These are phyloP conservation scores for Camponotus fellah DNA, from an alignment of 2,888 invertebrate species.

Conservation along the genomic window DNA sequence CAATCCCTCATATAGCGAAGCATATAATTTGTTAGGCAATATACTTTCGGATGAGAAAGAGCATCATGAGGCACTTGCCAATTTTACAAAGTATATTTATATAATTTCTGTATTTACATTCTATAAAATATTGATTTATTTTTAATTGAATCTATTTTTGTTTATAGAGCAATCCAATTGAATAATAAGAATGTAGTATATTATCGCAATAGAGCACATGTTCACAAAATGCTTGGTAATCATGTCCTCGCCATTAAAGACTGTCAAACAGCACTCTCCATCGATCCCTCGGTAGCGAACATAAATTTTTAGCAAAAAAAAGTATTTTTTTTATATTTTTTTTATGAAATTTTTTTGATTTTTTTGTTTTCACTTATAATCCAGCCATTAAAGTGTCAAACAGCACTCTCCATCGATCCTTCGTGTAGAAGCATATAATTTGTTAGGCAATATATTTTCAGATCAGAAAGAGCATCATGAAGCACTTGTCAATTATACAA, in stretches of 20 bases:
- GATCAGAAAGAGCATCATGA: constrained; percentile 86
- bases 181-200: constrained; percentile 96
- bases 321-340: too few relatives aligned
- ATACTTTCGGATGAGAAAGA: too few relatives aligned
- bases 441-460: too few relatives aligned
- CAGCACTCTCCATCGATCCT: constrained; percentile 95
- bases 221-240: constrained; percentile 95
- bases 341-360: too few relatives aligned
- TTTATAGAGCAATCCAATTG: constrained; percentile 92
- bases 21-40: too few relatives aligned
- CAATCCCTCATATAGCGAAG: constrained; percentile 91
- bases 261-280: too few relatives aligned
- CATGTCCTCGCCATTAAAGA: constrained; percentile 95
- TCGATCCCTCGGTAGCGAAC: too few relatives aligned
- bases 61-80: constrained; percentile 91
- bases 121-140: neutral
- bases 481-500: constrained; percentile 94
- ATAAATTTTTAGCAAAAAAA: too few relatives aligned
- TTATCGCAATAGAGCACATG: constrained; percentile 99
- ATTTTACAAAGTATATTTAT: constrained; percentile 90
- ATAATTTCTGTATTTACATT: neutral
- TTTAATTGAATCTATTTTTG: neutral
- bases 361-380: too few relatives aligned
- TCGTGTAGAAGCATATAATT: constrained; percentile 87
- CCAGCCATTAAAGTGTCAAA: too few relatives aligned